Evolutionary conservation across 2,888 invertebrate genomes (phyloP).

Genomic region (Hyposoter dolosus): DNA sequence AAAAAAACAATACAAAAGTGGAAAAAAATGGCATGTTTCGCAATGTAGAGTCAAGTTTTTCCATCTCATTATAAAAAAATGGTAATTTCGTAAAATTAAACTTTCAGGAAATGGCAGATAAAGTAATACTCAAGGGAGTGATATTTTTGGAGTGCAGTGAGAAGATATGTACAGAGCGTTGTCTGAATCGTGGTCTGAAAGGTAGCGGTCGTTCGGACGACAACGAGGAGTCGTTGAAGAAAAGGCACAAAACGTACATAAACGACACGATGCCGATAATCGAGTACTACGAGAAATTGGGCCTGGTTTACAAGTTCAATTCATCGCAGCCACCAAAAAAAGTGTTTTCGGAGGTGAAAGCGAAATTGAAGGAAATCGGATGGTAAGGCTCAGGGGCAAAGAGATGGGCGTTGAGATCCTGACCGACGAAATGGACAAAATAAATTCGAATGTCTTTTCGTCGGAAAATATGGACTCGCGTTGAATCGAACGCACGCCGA

Average conservation of each 20-base stretch:
- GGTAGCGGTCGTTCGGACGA: conserved; percentile 98
- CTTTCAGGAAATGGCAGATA: conserved; percentile 90
- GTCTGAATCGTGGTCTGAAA: conserved; percentile 93
- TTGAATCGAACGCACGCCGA: conserved; percentile 52
- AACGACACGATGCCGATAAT: conserved; percentile 96
- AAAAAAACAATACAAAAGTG: background rate
- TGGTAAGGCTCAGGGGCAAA: conserved; percentile 74
- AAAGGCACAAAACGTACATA: conserved; percentile 94
- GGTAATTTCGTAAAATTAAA: conserved; percentile 16
- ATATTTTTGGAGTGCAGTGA: conserved; percentile 96
- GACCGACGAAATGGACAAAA: background rate
- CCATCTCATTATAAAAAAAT: background rate
- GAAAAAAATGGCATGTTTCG: background rate
- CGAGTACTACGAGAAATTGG: conserved; percentile 90
- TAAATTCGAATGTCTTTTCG: conserved; percentile 24
- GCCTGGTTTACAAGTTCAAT: conserved; percentile 91
- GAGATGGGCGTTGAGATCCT: background rate
- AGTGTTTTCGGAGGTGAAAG: conserved; percentile 88
- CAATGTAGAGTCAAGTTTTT: background rate
- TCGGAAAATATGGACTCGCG: conserved; percentile 55
- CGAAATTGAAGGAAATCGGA: conserved; percentile 85
- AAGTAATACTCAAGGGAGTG: conserved; percentile 94
- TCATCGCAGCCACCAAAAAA: conserved; percentile 89
- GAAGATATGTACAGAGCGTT: conserved; percentile 94
- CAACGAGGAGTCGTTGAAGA: conserved; percentile 94